A percentile compares a stretch with the other conserved stretches of the same genome.
Evolutionary conservation across 2,888 invertebrate genomes (phyloP).

Genomic region (Chromoteleia sp.): DNA sequence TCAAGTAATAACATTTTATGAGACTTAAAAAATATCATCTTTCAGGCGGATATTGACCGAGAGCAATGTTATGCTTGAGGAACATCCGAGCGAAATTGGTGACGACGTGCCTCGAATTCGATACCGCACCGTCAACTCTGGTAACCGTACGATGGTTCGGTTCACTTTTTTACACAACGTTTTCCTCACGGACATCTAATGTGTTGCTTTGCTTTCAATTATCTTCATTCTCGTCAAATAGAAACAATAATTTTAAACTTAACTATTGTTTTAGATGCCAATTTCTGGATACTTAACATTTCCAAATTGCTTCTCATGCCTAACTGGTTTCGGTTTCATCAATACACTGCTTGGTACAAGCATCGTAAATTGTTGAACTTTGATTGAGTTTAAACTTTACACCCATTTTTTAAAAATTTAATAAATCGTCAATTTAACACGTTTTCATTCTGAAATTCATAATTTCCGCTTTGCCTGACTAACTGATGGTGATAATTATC

Average conservation of each 20-base stretch:
- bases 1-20: no score
- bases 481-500: conserved; percentile 7
- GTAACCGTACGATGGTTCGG: conserved; percentile 83
- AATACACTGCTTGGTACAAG: no score
- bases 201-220: conserved; percentile 7
- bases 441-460: background rate
- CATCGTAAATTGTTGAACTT: no score
- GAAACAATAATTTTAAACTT: no score
- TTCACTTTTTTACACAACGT: no score
- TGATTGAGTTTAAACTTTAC: background rate
- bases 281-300: no score
- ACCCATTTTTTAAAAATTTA: background rate
- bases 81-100: conserved; percentile 77
- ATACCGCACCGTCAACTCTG: conserved; percentile 79
- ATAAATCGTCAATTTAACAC: background rate
- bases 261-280: no score
- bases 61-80: conserved; percentile 82
- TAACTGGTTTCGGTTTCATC: background rate
- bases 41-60: conserved; percentile 81
- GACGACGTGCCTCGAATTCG: conserved; percentile 81
- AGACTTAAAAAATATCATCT: conserved; percentile 48
- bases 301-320: background rate
- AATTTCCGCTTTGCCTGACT: conserved; percentile 24
- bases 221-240: no score
- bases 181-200: no score